Conservation (phyloP, 1,140 invertebrate genomes). For the Manduca sexta region DNA sequence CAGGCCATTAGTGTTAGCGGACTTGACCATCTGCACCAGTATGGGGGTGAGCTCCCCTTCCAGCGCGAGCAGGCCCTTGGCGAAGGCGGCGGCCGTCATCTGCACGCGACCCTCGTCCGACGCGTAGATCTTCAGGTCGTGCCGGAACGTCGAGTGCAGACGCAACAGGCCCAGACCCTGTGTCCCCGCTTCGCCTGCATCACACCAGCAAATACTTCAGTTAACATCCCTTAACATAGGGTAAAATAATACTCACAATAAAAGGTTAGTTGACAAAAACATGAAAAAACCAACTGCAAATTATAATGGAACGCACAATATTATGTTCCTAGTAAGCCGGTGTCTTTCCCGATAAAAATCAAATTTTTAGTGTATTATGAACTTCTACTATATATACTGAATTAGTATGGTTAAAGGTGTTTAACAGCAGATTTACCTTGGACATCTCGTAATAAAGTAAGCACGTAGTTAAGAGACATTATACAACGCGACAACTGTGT, state of each 20-base stretch:
- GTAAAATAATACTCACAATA: too few relatives aligned
- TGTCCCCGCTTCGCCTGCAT: conserved; percentile 88
- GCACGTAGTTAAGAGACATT: too few relatives aligned
- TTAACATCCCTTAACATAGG: too few relatives aligned
- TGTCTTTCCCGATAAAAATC: not conserved
- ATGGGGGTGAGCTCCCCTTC: conserved; percentile 99
- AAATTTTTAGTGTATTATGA: too few relatives aligned
- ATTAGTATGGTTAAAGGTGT: too few relatives aligned
- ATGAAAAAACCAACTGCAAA: too few relatives aligned
- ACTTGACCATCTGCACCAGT: conserved; percentile 99
- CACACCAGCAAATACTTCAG: not conserved
- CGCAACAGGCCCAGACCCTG: conserved; percentile 94
- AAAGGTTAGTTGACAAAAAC: too few relatives aligned
- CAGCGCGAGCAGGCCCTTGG: conserved; percentile 96
- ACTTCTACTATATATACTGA: too few relatives aligned
- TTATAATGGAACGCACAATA: not conserved
- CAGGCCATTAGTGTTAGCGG: conserved; percentile 98
- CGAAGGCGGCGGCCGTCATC: conserved; percentile 99
- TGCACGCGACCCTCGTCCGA: conserved; percentile 99
- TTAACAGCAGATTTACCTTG: too few relatives aligned
- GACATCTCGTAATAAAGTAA: too few relatives aligned
- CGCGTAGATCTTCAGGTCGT: conserved; percentile 99
- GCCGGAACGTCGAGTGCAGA: conserved; percentile 97
- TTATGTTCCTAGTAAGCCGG: not conserved
- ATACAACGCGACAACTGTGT: too few relatives aligned